A percentile compares a stretch with the other conserved stretches of the same genome.
phyloP scores from a whole-genome alignment of 1,140 invertebrate genomes.

The Bombus soroeensis region DNA sequence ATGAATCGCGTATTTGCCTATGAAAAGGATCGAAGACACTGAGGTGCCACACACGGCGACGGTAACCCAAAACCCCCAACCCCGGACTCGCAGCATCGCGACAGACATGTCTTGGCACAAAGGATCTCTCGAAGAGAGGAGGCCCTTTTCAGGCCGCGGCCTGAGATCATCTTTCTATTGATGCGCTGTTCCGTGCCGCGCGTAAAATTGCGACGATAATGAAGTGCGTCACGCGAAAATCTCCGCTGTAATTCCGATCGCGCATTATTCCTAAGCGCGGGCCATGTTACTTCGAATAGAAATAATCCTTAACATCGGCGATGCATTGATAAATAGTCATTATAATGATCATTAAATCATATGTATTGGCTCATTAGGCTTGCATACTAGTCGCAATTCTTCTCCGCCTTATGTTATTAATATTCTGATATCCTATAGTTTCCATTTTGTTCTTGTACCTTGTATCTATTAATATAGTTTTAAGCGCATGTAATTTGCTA shows the following conservation, averaged over 20 bases:
- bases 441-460: no score
- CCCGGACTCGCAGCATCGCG: constrained; percentile 63
- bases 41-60: constrained; percentile 81
- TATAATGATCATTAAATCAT: no score
- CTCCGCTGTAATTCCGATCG: constrained; percentile 4
- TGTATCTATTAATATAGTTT: no score
- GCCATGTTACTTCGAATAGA: neutral
- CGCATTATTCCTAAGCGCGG: neutral
- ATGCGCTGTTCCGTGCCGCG: constrained; percentile 66
- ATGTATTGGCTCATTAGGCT: no score
- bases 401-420: no score
- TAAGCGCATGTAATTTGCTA: neutral
- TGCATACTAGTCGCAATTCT: no score
- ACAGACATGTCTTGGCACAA: constrained; percentile 78
- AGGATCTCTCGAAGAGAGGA: constrained; percentile 66
- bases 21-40: constrained; percentile 78
- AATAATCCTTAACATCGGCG: neutral
- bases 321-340: no score
- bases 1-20: constrained; percentile 75
- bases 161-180: constrained; percentile 81
- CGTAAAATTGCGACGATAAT: constrained; percentile 70
- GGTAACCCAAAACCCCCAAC: constrained; percentile 77
- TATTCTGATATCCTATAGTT: no score
- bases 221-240: constrained; percentile 63
- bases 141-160: constrained; percentile 61